phyloP scores from a whole-genome alignment of 2,797 vertebrate genomes.

The Coccyzus lansbergi region DNA sequence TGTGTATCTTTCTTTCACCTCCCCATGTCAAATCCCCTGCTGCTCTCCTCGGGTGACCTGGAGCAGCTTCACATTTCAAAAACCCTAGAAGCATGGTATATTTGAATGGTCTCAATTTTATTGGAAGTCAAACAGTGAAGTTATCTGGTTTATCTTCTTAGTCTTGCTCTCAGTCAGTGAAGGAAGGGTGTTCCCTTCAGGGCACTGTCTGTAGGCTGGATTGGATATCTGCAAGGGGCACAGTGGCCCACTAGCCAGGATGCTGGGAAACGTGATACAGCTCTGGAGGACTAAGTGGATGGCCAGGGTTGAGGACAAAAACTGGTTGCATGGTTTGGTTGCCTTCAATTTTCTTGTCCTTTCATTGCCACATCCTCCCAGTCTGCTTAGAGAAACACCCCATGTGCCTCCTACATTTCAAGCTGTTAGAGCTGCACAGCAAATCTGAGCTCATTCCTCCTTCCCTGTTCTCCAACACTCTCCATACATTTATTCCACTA shows the following conservation, averaged over 20 bases:
- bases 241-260: neutral
- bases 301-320: slow-evolving; percentile 14
- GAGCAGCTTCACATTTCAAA: neutral
- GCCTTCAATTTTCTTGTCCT: slow-evolving; percentile 46
- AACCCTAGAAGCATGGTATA: neutral
- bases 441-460: slow-evolving; percentile 42
- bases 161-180: neutral
- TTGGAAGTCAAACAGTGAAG: neutral
- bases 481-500: slow-evolving; percentile 63
- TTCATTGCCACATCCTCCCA: slow-evolving; percentile 36
- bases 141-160: neutral
- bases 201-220: neutral
- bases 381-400: slow-evolving; percentile 27
- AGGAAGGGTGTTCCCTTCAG: neutral
- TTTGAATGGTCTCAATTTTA: neutral
- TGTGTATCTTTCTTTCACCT: neutral
- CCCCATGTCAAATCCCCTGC: accelerated
- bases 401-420: slow-evolving; percentile 41
- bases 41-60: neutral
- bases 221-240: neutral
- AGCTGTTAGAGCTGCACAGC: slow-evolving; percentile 5
- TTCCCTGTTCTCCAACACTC: slow-evolving; percentile 23
- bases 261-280: neutral
- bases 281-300: slow-evolving; percentile 51
- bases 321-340: neutral